A percentile compares a stretch with the other conserved stretches of the same genome.
Evolutionary conservation across 2,113 vertebrate genomes (phyloP).

Genomic region (Rhinogobius similis): DNA sequence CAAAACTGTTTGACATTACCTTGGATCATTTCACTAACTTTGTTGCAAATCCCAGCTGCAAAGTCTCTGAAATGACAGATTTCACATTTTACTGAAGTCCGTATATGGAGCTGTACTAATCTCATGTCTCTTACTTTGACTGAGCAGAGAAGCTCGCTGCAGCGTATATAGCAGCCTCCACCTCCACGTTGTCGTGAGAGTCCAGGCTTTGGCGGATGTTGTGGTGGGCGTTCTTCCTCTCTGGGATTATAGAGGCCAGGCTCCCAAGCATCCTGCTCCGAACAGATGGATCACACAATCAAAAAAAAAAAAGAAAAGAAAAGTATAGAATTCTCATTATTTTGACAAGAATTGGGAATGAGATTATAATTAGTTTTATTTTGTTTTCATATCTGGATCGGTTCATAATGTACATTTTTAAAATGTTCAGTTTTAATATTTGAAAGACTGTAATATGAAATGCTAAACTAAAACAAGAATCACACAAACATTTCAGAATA

Average conservation of each 20-base stretch:
- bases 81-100: not conserved
- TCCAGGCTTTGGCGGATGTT: constrained; percentile 98
- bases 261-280: constrained; percentile 91
- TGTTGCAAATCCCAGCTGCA: constrained; percentile 98
- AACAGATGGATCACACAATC: not conserved
- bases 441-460: too few species aligned
- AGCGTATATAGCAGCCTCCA: constrained; percentile 97
- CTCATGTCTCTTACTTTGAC: constrained; percentile 84
- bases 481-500: too few species aligned
- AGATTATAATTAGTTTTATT: too few species aligned
- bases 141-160: constrained; percentile 97
- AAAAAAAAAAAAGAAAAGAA: too few species aligned
- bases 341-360: too few species aligned
- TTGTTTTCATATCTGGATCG: too few species aligned
- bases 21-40: constrained; percentile 99
- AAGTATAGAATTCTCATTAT: too few species aligned
- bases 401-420: too few species aligned
- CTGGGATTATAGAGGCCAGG: constrained; percentile 96
- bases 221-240: constrained; percentile 97
- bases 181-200: constrained; percentile 97
- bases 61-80: constrained; percentile 85
- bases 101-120: not conserved
- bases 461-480: too few species aligned
- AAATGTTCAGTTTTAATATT: too few species aligned
- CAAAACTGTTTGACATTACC: constrained; percentile 75